phyloP scores from a whole-genome alignment of 1,140 invertebrate genomes.

The Papilio helenus region DNA sequence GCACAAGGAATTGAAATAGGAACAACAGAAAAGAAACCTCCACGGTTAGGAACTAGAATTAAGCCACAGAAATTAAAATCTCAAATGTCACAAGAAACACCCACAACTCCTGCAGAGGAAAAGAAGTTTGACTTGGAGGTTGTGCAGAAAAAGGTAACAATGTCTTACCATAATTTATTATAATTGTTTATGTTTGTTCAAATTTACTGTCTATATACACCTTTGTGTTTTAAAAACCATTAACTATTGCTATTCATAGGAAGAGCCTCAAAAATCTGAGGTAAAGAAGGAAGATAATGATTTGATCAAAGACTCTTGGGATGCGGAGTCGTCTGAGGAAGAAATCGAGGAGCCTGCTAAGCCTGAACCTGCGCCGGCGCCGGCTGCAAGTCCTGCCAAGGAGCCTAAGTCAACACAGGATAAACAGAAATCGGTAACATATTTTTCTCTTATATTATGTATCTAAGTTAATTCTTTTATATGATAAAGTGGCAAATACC shows the following conservation, averaged over 20 bases:
- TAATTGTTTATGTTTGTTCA: neutral
- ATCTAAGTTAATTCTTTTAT: no score
- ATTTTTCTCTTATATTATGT: neutral
- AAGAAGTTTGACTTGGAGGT: slow-evolving; percentile 84
- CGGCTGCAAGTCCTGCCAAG: slow-evolving; percentile 51
- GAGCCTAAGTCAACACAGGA: slow-evolving; percentile 52
- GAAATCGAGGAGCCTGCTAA: slow-evolving; percentile 79
- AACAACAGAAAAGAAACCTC: slow-evolving; percentile 84
- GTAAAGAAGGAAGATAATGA: slow-evolving; percentile 83
- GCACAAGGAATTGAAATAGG: slow-evolving; percentile 91
- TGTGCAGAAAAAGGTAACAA: slow-evolving; percentile 80
- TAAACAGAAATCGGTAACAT: slow-evolving; percentile 66
- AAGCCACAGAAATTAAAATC: slow-evolving; percentile 88
- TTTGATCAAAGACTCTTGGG: slow-evolving; percentile 92
- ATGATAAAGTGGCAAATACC: no score
- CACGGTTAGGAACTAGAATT: slow-evolving; percentile 89
- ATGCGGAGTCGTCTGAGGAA: slow-evolving; percentile 88
- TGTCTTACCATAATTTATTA: neutral
- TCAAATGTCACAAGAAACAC: slow-evolving; percentile 80
- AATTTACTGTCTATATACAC: neutral
- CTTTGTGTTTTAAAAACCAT: neutral
- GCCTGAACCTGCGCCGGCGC: slow-evolving; percentile 78
- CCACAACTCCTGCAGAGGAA: slow-evolving; percentile 78
- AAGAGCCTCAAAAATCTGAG: slow-evolving; percentile 66
- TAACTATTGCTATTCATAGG: slow-evolving; percentile 46